phyloP scores from a whole-genome alignment of 2,888 invertebrate species.

The Tromatobia lineatoria region DNA sequence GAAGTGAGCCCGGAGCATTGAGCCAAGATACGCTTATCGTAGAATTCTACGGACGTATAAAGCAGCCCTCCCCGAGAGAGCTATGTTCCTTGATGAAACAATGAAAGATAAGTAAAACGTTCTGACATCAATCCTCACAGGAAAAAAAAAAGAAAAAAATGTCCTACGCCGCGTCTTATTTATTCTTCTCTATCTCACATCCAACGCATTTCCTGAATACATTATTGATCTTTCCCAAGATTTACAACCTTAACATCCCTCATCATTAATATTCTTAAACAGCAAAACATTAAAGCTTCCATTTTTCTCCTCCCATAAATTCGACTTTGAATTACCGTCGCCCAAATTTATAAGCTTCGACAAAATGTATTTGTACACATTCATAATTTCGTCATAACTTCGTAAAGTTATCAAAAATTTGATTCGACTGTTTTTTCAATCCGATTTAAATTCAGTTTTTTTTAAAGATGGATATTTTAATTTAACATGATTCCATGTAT shows the following conservation, averaged over 20 bases:
- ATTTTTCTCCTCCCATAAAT: neutral
- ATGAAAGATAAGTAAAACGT: constrained; percentile 13
- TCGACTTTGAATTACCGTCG: neutral
- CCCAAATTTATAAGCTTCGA: neutral
- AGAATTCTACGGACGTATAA: neutral
- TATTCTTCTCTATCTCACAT: neutral
- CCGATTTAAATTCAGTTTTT: no score
- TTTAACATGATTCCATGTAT: no score
- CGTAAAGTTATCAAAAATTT: no score
- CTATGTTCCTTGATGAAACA: constrained; percentile 1
- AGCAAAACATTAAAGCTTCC: neutral
- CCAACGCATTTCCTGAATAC: neutral
- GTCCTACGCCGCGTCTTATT: neutral
- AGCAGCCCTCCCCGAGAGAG: constrained; percentile 1
- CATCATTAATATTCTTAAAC: neutral
- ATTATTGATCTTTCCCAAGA: neutral
- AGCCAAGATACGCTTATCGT: constrained; percentile 20
- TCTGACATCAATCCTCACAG: constrained; percentile 6
- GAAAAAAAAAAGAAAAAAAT: constrained; percentile 5
- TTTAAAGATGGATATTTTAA: no score
- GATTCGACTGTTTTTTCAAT: no score
- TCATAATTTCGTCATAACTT: no score
- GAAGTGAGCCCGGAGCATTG: neutral
- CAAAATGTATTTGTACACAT: no score
- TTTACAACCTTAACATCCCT: neutral